Evolutionary conservation across 2,888 invertebrate species (phyloP).

Genomic region (Ennomos erosarius): DNA sequence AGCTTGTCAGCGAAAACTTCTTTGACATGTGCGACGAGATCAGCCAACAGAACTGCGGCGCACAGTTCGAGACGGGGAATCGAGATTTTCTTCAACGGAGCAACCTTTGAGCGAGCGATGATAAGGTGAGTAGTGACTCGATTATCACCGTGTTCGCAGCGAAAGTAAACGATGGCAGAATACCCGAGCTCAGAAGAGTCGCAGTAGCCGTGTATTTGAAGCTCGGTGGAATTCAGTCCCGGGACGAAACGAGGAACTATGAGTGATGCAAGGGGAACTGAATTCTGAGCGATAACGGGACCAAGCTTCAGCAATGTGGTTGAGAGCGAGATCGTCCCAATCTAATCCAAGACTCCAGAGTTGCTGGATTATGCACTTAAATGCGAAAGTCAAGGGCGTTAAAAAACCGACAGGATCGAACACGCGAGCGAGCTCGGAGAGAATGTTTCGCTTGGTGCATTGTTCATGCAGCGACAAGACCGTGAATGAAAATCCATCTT

Average conservation of each 20-base stretch:
- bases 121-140: constrained; percentile 1
- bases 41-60: background rate
- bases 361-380: constrained; percentile 30
- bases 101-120: constrained; percentile 1
- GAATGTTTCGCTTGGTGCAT: constrained; percentile 9
- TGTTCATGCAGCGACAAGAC: background rate
- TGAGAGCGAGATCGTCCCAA: constrained; percentile 27
- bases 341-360: constrained; percentile 31
- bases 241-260: background rate
- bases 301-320: constrained; percentile 1
- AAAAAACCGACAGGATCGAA: constrained; percentile 36
- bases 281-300: background rate
- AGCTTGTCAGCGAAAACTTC: background rate
- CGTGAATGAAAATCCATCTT: background rate
- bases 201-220: background rate
- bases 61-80: background rate
- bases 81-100: constrained; percentile 2
- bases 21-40: background rate
- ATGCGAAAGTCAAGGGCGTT: constrained; percentile 24
- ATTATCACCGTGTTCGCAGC: constrained; percentile 2
- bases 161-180: background rate
- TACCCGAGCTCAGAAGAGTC: no score
- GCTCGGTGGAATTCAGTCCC: background rate
- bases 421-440: constrained; percentile 30
- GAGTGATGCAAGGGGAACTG: no score